Evolutionary conservation across 2,113 vertebrate genomes (phyloP).

Genomic region (Micronisus gabar): DNA sequence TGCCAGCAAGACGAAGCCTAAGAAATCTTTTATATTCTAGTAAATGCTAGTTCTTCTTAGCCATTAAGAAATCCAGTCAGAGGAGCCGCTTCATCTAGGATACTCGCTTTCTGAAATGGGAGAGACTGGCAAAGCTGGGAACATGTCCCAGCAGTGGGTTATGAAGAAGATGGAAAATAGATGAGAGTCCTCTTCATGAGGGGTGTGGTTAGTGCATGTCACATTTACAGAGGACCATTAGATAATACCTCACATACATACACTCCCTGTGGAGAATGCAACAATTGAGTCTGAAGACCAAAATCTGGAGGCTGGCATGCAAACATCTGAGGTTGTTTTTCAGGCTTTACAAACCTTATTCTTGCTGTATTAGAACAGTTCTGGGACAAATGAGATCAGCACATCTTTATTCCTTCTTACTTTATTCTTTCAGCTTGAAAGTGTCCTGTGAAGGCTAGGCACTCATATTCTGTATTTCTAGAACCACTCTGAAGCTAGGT

Average conservation of each 20-base stretch:
- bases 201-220: not conserved
- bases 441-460: not conserved
- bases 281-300: not conserved
- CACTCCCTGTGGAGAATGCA: not conserved
- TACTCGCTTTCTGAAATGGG: not conserved
- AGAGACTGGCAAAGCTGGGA: not conserved
- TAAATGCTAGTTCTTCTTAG: not conserved
- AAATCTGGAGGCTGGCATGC: not conserved
- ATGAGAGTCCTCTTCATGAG: not conserved
- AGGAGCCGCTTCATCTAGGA: not conserved
- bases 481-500: slow-evolving; percentile 44
- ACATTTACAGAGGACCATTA: not conserved
- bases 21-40: not conserved
- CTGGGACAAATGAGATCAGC: not conserved
- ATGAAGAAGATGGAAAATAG: not conserved
- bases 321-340: not conserved
- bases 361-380: not conserved
- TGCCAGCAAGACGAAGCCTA: not conserved
- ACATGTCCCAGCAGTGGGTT: not conserved
- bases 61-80: not conserved
- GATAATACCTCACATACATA: not conserved
- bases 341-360: not conserved
- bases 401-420: not conserved
- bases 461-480: slow-evolving; percentile 29
- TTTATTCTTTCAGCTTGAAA: not conserved